A percentile compares a stretch with the other conserved stretches of the same genome.
Conservation (phyloP, 2,797 vertebrate species). For the Enteromius radiatus region DNA sequence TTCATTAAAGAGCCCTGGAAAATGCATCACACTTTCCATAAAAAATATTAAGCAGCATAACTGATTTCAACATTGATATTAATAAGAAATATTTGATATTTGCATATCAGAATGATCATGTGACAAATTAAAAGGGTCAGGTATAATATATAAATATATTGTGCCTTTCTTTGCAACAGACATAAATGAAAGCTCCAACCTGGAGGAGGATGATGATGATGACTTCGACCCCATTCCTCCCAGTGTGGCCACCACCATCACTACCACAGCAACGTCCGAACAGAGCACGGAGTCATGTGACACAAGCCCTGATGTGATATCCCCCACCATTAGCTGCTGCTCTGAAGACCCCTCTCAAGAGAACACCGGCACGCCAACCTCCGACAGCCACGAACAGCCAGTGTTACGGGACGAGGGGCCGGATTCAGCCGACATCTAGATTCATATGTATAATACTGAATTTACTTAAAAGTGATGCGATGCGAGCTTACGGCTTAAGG, state of each 20-base stretch:
- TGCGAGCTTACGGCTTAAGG: neutral
- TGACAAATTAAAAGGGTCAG: neutral
- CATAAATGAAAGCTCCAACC: slow-evolving; percentile 84
- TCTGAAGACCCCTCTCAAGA: slow-evolving; percentile 92
- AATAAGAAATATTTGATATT: too few relatives aligned
- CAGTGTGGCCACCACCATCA: slow-evolving; percentile 83
- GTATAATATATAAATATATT: neutral
- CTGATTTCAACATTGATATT: neutral
- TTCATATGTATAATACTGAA: neutral
- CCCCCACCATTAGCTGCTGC: slow-evolving; percentile 87
- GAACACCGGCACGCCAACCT: slow-evolving; percentile 76
- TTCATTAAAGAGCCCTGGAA: neutral
- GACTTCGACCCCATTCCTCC: slow-evolving; percentile 86
- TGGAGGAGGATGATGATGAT: slow-evolving; percentile 87
- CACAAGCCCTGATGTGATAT: slow-evolving; percentile 91
- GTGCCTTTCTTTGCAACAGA: slow-evolving; percentile 69
- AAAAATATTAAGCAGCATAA: neutral
- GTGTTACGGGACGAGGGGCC: slow-evolving; percentile 79
- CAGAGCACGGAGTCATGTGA: slow-evolving; percentile 96
- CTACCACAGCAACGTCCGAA: slow-evolving; percentile 87
- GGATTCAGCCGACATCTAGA: slow-evolving; percentile 71
- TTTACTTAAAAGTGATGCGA: neutral
- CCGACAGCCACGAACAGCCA: slow-evolving; percentile 77
- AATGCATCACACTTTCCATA: neutral
- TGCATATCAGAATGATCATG: neutral